Evolutionary conservation across 2,888 invertebrate species (phyloP).

Genomic region (Agrochola circellaris): DNA sequence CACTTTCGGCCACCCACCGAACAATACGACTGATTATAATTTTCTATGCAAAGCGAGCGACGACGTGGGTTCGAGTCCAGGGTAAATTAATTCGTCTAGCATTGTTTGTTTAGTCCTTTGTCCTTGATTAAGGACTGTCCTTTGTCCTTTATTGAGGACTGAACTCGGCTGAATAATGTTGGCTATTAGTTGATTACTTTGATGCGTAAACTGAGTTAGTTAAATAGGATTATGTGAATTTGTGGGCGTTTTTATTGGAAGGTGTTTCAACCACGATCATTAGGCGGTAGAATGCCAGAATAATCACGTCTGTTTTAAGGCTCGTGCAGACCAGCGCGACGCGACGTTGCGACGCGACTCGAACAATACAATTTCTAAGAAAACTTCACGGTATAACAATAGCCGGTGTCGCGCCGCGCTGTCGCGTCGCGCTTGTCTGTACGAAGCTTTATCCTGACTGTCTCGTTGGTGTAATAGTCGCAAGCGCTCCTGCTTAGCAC

Average conservation of each 20-base stretch:
- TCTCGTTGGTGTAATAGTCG: too few relatives aligned
- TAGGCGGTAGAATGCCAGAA: too few relatives aligned
- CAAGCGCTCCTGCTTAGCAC: too few relatives aligned
- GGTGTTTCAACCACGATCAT: conserved; percentile 7
- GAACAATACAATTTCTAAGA: too few relatives aligned
- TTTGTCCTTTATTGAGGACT: conserved; percentile 33
- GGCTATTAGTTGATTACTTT: conserved; percentile 54
- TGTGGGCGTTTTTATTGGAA: conserved; percentile 12
- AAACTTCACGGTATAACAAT: too few relatives aligned
- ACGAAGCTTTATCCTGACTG: too few relatives aligned
- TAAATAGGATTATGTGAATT: conserved; percentile 29
- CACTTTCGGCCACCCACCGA: not conserved
- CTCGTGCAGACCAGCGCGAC: too few relatives aligned
- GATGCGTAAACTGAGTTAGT: conserved; percentile 26
- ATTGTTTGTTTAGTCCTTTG: conserved; percentile 57
- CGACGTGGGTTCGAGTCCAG: conserved; percentile 27
- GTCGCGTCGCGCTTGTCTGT: too few relatives aligned
- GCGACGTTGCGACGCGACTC: too few relatives aligned
- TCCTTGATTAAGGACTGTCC: conserved; percentile 45
- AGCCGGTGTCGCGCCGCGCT: too few relatives aligned
- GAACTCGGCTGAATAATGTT: conserved; percentile 38
- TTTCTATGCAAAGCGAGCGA: conserved; percentile 47
- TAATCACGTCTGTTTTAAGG: too few relatives aligned
- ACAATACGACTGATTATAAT: conserved; percentile 49
- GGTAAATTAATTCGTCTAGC: conserved; percentile 48